These are phyloP conservation scores for Gadus chalcogrammus DNA, from an alignment of 2,113 vertebrate species.

Conservation along the genomic window DNA sequence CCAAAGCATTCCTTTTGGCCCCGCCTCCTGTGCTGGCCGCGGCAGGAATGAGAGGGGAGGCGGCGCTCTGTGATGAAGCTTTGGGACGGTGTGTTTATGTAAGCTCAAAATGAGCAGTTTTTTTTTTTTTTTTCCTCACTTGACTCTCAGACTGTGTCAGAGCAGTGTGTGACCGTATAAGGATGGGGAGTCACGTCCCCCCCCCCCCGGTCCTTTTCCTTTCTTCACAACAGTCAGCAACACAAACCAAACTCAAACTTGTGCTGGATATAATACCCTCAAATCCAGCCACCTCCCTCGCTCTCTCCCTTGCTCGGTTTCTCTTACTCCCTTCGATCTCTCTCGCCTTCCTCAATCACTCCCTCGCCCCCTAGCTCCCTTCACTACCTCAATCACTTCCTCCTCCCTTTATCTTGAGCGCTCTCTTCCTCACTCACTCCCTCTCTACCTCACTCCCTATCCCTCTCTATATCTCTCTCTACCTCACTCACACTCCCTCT, in stretches of 20 bases:
- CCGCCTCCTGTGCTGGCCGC: no score
- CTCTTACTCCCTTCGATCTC: no score
- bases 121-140: constrained; percentile 64
- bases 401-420: not conserved
- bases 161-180: constrained; percentile 74
- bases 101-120: constrained; percentile 68
- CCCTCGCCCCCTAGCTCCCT: not conserved
- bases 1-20: constrained; percentile 47
- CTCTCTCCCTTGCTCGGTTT: no score
- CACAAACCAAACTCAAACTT: constrained; percentile 12
- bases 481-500: not conserved
- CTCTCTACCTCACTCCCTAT: not conserved
- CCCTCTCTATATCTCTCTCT: not conserved
- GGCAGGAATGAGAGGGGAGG: constrained; percentile 7
- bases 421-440: not conserved
- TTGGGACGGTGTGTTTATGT: constrained; percentile 61
- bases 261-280: no score
- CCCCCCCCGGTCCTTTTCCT: constrained; percentile 18
- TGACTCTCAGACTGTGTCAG: constrained; percentile 52
- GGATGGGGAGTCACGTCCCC: constrained; percentile 56
- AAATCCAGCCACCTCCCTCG: no score
- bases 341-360: not conserved
- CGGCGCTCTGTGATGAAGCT: constrained; percentile 1
- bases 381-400: constrained; percentile 1
- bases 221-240: constrained; percentile 20